These are phyloP conservation scores for Paracanthobrama guichenoti DNA, from an alignment of 2,113 vertebrate species.

Conservation along the genomic window DNA sequence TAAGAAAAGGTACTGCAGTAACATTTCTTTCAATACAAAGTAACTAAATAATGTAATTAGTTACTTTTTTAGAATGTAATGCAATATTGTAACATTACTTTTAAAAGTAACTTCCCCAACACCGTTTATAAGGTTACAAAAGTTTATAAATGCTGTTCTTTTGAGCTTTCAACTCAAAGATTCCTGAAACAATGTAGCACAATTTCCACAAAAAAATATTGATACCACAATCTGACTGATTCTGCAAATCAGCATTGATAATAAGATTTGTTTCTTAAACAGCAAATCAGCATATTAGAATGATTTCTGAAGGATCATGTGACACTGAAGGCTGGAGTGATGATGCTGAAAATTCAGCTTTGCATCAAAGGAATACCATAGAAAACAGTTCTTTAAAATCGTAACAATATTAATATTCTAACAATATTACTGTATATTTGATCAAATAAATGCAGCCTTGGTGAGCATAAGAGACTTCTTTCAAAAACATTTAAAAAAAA, in stretches of 20 bases:
- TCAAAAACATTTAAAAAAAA: too few relatives aligned
- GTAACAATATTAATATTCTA: not conserved
- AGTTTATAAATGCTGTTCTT: not conserved
- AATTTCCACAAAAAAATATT: not conserved
- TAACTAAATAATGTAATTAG: too few relatives aligned
- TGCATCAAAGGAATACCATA: not conserved
- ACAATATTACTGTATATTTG: not conserved
- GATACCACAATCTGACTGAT: too few relatives aligned
- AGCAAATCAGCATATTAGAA: not conserved
- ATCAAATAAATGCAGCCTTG: constrained; percentile 9
- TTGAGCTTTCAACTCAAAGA: not conserved
- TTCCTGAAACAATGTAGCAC: not conserved
- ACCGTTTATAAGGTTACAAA: too few relatives aligned
- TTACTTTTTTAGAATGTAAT: too few relatives aligned
- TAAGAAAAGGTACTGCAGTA: too few relatives aligned
- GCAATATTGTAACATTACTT: too few relatives aligned
- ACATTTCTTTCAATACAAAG: too few relatives aligned
- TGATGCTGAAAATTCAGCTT: not conserved
- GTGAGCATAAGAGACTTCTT: not conserved
- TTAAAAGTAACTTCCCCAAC: too few relatives aligned
- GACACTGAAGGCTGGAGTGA: not conserved
- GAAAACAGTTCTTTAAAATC: not conserved
- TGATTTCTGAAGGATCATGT: not conserved
- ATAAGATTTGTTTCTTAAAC: not conserved
- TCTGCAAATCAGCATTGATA: not conserved